Base-by-base conservation (phyloP, 2,888 invertebrate species). In the Athripsodes cinereus region DNA sequence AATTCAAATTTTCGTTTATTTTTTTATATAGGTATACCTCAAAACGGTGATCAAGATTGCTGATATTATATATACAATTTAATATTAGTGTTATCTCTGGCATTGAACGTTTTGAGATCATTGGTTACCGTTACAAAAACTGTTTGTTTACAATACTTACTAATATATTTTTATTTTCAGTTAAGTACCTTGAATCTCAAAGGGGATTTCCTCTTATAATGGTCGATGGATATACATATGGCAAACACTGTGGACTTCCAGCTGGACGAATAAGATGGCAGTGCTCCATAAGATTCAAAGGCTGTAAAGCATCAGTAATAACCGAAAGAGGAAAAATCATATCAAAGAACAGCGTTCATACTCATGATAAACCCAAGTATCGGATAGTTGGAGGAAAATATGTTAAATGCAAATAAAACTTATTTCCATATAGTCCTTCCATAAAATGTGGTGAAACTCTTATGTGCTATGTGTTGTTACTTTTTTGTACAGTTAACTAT, bases 141-240 rank as follows among this genome's bases (percentile, higher is more conserved):
- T n/a, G n/a, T n/a, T n/a, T n/a, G n/a, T n/a, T n/a, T n/a, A n/a
- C n/a, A n/a, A n/a, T n/a, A n/a, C n/a, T 26, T 26, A 6, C 26
- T 26, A 26, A 26, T 10, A 3, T 34, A 10, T 16, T 2, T 34
- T 52, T 19, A 34, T 1, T 19, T 52, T 35, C n/a, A 35, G 20
- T 52, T 19, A 20, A 35, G 34, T n/a, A 31, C 34, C 52, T 52
- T 11, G 31, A 52, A 20, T 52, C 19, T 31, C 31, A 31, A 8
- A 5, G 19, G 18, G 13, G 19, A 18, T n/a, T n/a, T 34, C 21
- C 34, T 13, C 2, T 35, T 31, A 66, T 71, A 2, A 46, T 69
- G 18, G 62, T 68, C 1, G 40, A 67, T 13, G 67, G 68, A 0
- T 64, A 68, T 58, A 69, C 68, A 3, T 71, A 68, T 56, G 69